Evolutionary conservation across 2,113 vertebrate genomes (phyloP).

Genomic region (Strix uralensis): DNA sequence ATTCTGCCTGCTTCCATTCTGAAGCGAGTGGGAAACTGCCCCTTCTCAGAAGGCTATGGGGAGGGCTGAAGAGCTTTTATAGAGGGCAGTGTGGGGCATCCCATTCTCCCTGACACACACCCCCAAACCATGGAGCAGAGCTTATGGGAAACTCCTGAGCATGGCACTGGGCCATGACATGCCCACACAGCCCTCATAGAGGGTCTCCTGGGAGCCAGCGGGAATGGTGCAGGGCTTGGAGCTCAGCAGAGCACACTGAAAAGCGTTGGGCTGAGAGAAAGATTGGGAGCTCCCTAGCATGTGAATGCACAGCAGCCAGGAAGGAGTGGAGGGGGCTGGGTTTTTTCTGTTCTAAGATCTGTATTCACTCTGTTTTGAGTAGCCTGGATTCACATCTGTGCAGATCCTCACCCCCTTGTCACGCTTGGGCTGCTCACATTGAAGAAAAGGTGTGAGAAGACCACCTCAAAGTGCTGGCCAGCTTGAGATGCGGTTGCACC

Average conservation of each 20-base stretch:
- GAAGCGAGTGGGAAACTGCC: not conserved
- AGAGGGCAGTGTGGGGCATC: not conserved
- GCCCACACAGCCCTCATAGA: rapidly evolving
- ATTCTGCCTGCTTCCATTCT: not conserved
- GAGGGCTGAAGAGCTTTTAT: not conserved
- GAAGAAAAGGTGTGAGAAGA: not conserved
- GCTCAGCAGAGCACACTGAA: not conserved
- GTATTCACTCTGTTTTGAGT: not conserved
- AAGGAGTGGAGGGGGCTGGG: not conserved
- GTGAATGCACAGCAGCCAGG: not conserved
- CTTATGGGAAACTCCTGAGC: not conserved
- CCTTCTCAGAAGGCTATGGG: not conserved
- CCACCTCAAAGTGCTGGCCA: not conserved
- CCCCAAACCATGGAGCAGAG: not conserved
- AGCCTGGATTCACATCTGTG: not conserved
- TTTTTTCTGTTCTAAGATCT: not conserved
- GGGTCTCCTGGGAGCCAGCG: not conserved
- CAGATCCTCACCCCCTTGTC: not conserved
- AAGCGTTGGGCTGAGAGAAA: not conserved
- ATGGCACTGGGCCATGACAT: not conserved
- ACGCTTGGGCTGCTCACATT: not conserved
- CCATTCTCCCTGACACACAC: rapidly evolving
- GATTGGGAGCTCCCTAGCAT: not conserved
- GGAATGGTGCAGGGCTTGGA: not conserved
- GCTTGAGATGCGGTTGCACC: not conserved